These are phyloP conservation scores for Typhlichthys subterraneus DNA, from an alignment of 2,797 vertebrate genomes.

Conservation along the genomic window DNA sequence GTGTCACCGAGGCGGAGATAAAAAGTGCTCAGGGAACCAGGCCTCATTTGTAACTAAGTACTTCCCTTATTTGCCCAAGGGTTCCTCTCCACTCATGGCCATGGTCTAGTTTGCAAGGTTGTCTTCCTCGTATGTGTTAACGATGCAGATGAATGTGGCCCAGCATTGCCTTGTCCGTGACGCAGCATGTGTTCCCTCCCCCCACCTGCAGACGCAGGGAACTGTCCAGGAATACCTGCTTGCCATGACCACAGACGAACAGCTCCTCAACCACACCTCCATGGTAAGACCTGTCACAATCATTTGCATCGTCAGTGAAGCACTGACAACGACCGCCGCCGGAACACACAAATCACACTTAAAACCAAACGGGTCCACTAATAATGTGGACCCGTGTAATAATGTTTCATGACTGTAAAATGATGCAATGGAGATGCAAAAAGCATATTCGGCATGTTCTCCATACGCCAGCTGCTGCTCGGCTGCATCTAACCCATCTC, in stretches of 20 bases:
- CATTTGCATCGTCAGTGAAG: not conserved
- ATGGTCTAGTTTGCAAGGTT: conserved; percentile 3
- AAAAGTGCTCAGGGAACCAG: conserved; percentile 21
- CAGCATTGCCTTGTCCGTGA: conserved; percentile 1
- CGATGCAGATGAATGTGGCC: not conserved
- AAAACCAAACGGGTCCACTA: too few species aligned
- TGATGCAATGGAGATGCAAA: too few species aligned
- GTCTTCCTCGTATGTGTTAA: not conserved
- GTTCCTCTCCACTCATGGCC: conserved; percentile 12
- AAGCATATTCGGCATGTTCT: too few species aligned
- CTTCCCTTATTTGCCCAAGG: conserved; percentile 27
- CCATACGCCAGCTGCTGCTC: too few species aligned
- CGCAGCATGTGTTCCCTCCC: conserved; percentile 25
- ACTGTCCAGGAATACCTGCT: conserved; percentile 92
- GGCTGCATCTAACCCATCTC: too few species aligned
- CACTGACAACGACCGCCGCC: too few species aligned
- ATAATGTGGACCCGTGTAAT: too few species aligned
- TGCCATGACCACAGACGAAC: conserved; percentile 93
- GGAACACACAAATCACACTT: too few species aligned
- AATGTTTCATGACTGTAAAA: too few species aligned
- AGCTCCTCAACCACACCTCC: conserved; percentile 87
- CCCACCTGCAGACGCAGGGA: conserved; percentile 82
- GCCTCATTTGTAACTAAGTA: conserved; percentile 32
- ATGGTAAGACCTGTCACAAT: conserved; percentile 78
- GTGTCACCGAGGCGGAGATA: conserved; percentile 34